These are phyloP conservation scores for Drosophila prostipennis DNA, from an alignment of 2,888 invertebrate genomes.

Conservation along the genomic window DNA sequence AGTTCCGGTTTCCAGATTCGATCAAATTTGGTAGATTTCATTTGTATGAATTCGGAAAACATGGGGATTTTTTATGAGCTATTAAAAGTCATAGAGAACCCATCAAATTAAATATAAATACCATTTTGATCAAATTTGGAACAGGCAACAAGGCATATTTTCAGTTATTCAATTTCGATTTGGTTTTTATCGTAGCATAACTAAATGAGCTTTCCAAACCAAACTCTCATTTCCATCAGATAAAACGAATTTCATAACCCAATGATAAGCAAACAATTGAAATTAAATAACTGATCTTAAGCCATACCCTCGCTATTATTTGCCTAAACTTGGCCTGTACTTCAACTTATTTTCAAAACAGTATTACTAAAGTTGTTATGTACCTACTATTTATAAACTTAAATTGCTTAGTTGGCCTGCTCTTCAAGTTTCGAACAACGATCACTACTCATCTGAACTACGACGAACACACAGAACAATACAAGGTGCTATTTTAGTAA, in stretches of 20 bases:
- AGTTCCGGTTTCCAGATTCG: constrained; percentile 1
- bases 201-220: not conserved
- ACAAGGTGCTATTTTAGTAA: constrained; percentile 78
- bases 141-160: not conserved
- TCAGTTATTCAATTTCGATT: constrained; percentile 5
- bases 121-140: not conserved
- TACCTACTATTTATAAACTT: constrained; percentile 24
- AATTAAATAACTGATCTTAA: not conserved
- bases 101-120: no score
- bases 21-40: not conserved
- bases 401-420: constrained; percentile 32
- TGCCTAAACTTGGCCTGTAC: not conserved
- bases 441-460: constrained; percentile 65
- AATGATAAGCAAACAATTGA: not conserved
- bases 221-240: not conserved
- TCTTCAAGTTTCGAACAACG: constrained; percentile 57
- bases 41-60: no score
- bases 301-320: not conserved
- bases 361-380: constrained; percentile 41
- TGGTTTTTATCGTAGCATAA: not conserved
- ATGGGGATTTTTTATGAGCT: no score
- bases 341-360: constrained; percentile 14
- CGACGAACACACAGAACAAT: constrained; percentile 61
- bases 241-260: not conserved
- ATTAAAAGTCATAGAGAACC: no score